Conservation (phyloP, 2,888 invertebrate species). For the Aelia acuminata region DNA sequence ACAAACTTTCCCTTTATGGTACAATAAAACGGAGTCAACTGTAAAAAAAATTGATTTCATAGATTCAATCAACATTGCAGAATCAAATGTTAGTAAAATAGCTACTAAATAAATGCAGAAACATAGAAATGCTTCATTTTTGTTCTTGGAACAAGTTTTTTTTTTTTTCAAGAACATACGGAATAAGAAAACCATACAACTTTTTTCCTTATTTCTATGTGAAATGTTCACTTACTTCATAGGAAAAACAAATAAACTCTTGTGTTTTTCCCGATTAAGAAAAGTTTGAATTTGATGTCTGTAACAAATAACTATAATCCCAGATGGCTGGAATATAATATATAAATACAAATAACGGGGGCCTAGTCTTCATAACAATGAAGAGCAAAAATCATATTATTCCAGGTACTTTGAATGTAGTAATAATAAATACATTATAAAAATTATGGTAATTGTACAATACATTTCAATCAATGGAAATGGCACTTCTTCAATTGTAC, state of each 20-base stretch:
- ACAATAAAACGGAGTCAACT: no score
- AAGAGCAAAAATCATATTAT: not conserved
- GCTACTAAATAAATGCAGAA: not conserved
- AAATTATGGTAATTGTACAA: conserved; percentile 5
- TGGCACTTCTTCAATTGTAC: conserved; percentile 17
- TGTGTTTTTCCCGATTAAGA: not conserved
- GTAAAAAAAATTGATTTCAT: not conserved
- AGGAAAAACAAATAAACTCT: not conserved
- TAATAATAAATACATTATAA: not conserved
- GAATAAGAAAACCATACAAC: not conserved
- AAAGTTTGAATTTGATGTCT: not conserved
- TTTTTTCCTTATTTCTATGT: not conserved
- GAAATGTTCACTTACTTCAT: conserved; percentile 8
- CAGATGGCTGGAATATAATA: not conserved
- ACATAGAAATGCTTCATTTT: not conserved
- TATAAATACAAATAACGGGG: no score
- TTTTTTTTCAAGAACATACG: not conserved
- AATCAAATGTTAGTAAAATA: conserved; percentile 7
- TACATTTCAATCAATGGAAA: not conserved
- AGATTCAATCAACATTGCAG: not conserved
- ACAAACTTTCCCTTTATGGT: no score
- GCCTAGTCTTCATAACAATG: not conserved
- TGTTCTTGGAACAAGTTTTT: not conserved
- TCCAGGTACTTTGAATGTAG: not conserved
- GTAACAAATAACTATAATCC: not conserved